These are phyloP conservation scores for Nomada goodeniana DNA, from an alignment of 2,888 invertebrate genomes.

Conservation along the genomic window DNA sequence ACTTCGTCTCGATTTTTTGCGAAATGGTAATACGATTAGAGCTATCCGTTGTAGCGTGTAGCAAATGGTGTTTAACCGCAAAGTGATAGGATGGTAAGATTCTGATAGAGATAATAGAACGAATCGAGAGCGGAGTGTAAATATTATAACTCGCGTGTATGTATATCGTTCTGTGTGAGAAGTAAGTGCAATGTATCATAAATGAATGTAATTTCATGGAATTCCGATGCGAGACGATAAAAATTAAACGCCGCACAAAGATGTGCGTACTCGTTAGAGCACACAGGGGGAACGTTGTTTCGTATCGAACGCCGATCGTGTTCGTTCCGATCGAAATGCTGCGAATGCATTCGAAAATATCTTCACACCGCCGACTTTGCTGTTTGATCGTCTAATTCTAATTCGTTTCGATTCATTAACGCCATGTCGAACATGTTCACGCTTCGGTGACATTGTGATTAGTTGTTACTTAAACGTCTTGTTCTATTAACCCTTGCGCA, in stretches of 20 bases:
- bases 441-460: not conserved
- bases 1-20: constrained; percentile 1
- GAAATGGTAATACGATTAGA: constrained; percentile 25
- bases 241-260: constrained; percentile 10
- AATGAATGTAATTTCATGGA: constrained; percentile 52
- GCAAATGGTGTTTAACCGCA: constrained; percentile 40
- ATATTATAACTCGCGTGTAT: constrained; percentile 52
- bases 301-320: constrained; percentile 1
- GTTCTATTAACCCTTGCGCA: not conserved
- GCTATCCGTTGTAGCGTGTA: constrained; percentile 29
- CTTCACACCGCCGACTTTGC: not conserved
- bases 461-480: not conserved
- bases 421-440: not conserved
- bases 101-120: constrained; percentile 30
- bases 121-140: constrained; percentile 37
- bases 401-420: not conserved
- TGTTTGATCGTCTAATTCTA: constrained; percentile 2
- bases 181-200: constrained; percentile 51
- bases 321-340: not conserved
- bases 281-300: constrained; percentile 34
- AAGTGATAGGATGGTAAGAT: constrained; percentile 36
- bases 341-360: not conserved
- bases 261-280: constrained; percentile 27
- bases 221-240: constrained; percentile 32
- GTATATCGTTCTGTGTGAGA: constrained; percentile 28